These are phyloP conservation scores for Macrophya annulata DNA, from an alignment of 2,888 invertebrate species.

Conservation along the genomic window DNA sequence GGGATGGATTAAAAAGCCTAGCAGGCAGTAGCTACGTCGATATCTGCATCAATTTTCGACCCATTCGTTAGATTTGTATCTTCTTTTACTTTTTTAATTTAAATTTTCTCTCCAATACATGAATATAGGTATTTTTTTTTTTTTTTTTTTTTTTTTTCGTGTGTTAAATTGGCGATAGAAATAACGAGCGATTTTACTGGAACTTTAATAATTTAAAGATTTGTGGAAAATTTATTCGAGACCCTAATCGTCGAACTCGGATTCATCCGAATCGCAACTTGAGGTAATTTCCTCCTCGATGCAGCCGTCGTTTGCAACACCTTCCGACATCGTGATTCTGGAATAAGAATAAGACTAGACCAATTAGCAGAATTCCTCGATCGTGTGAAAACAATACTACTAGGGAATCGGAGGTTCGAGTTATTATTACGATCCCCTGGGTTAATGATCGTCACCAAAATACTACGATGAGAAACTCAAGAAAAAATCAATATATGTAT, in stretches of 20 bases:
- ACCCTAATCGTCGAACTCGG: slow-evolving; percentile 69
- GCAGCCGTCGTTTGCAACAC: slow-evolving; percentile 67
- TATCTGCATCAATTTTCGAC: background rate
- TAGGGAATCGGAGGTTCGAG: background rate
- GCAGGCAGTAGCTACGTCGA: background rate
- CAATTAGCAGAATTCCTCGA: background rate
- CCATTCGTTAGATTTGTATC: background rate
- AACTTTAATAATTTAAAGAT: background rate
- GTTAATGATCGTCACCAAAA: no score
- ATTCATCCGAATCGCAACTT: slow-evolving; percentile 72
- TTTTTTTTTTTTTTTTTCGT: no score
- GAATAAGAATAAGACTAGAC: slow-evolving; percentile 57
- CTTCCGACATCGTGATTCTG: slow-evolving; percentile 70
- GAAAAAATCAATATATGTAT: background rate
- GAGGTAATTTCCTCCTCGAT: slow-evolving; percentile 70
- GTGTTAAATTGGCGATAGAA: background rate
- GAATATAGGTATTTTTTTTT: no score
- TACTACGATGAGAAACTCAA: background rate
- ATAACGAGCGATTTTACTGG: background rate
- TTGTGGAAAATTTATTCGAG: background rate
- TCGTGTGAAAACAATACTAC: background rate
- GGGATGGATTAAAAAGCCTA: background rate
- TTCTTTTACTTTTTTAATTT: background rate
- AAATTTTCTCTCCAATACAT: background rate
- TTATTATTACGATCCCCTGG: background rate